Evolutionary conservation across 2,888 invertebrate species (phyloP), one percentile per base, ranked within the genome.

Genomic region (Phymatocera aterrima): DNA sequence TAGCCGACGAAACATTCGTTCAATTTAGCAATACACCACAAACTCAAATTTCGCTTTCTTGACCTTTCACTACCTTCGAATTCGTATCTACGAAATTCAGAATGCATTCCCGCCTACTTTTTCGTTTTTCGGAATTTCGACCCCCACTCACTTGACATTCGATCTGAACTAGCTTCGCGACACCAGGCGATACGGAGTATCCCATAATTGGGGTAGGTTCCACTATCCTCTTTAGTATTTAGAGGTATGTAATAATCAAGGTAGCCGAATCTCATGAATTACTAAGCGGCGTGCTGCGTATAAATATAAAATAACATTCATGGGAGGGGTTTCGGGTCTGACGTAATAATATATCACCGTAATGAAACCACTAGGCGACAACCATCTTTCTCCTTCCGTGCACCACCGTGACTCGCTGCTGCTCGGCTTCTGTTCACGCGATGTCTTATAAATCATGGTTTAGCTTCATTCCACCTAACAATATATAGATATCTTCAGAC

Each of bases 261-360:
- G 75, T 57, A 60, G 60, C 75, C 75, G 57, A 57, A 60, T 75
- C 82, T 82, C 83, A 84, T 87, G 86, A 86, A 87, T 86, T 85
- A 86, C 84, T 81, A 82, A 84, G 78, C n/a, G 12, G 57, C 78
- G 80, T 77, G 68, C 77, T 31, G 68, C 79, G 80, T 83, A 84
- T 85, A 83, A 85, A 87, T 87, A 84, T 84, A 83, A 85, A 86
- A 84, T 84, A 84, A 81, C 81, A 83, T 81, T 80, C 81, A 80
- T 79, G 80, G 78, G 80, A 64, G 78, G 64, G 80, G 77, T 77
- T n/a, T 79, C 68, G 79, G 79, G 54, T 81, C 83, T 85, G 84
- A 85, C 86, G 83, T 86, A 86, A 87, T 86, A 85, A 87, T 85
- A 85, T 85, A 87, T 88, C 85, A 83, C 85, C 83, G 83, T 85